A percentile compares a stretch with the other conserved stretches of the same genome.
Conservation (phyloP, 2,888 invertebrate genomes). For the Eumerus sabulonum region DNA sequence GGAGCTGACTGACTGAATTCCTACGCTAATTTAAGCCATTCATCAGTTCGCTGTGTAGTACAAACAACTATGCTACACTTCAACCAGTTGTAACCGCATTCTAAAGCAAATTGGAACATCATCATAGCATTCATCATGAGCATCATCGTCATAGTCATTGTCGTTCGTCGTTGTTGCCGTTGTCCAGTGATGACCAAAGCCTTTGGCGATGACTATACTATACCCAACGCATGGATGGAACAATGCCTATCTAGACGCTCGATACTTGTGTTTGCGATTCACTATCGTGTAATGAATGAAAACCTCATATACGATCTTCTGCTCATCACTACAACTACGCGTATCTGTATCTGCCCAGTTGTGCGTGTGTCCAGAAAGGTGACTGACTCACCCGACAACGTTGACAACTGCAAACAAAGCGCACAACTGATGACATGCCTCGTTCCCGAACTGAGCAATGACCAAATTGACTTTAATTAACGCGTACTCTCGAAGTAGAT, state of each 20-base stretch:
- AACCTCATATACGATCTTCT: not conserved
- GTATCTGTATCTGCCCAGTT: too few species aligned
- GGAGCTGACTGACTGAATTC: slow-evolving; percentile 16
- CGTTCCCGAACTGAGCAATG: slow-evolving; percentile 18
- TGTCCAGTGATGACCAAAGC: not conserved
- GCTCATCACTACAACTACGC: too few species aligned
- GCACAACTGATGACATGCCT: too few species aligned
- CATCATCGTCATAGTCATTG: slow-evolving; percentile 15
- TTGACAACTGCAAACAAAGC: slow-evolving; percentile 1
- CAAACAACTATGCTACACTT: not conserved
- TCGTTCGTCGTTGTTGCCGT: too few species aligned
- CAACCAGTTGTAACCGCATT: slow-evolving; percentile 43
- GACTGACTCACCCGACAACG: slow-evolving; percentile 35
- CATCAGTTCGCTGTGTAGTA: slow-evolving; percentile 14
- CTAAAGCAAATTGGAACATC: slow-evolving; percentile 26
- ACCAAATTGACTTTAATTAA: slow-evolving; percentile 18
- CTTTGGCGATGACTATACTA: not conserved
- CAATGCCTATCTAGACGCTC: not conserved
- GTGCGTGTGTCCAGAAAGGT: slow-evolving; percentile 20
- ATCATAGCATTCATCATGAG: too few species aligned
- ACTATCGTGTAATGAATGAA: slow-evolving; percentile 39
- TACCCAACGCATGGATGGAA: too few species aligned
- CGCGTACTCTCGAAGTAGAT: slow-evolving; percentile 2
- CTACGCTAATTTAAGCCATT: slow-evolving; percentile 42
- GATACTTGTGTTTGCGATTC: slow-evolving; percentile 22